Evolutionary conservation across 2,113 vertebrate species (phyloP), one percentile per base, ranked within the genome.

Genomic region (Oncorhynchus mykiss): DNA sequence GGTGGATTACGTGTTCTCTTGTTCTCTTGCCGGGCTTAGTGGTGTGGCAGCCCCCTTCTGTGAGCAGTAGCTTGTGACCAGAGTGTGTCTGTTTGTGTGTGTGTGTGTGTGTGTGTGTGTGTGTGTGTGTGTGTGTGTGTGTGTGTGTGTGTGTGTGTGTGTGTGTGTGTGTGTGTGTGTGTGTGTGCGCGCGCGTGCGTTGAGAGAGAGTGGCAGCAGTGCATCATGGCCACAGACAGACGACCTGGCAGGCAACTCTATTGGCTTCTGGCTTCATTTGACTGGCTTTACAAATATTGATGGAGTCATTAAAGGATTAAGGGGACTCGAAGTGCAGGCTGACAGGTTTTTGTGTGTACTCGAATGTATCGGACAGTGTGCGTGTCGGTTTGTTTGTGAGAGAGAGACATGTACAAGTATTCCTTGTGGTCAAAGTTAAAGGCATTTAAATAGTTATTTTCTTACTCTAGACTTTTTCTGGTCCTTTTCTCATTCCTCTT

Each of bases 261-360:
- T 79, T 80, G 86, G 78, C 84, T 49, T 11, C 12, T 13, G 82
- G 83, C 77, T 87, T 79, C 80, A 54, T 80, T 82, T 81, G 80
- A 82, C 31, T 81, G 78, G 84, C 78, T 90, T 89, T 85, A 84
- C 74, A 86, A 92, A 89, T 90, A 86, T 88, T 89, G 88, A 92
- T 88, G 86, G 84, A 92, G 84, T 82, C 67, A 81, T 82, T 27
- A 78, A 78, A 85, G 84, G 80, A 85, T 89, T 86, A 80, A 82
- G 89, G 85, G 86, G 87, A 85, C 83, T 72, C 8, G 4, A 8
- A 29, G 12, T 29, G 81, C 39, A 45, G 86, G 81, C 83, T 76
- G 87, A 82, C 85, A 83, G 81, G 74, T 90, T 83, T 82, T 86
- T 45, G 71, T 24, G 71, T 24, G 29, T 81, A 82, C 72, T 25